Evolutionary conservation across 2,797 vertebrate genomes (phyloP).

Genomic region (Sarcoramphus papa): DNA sequence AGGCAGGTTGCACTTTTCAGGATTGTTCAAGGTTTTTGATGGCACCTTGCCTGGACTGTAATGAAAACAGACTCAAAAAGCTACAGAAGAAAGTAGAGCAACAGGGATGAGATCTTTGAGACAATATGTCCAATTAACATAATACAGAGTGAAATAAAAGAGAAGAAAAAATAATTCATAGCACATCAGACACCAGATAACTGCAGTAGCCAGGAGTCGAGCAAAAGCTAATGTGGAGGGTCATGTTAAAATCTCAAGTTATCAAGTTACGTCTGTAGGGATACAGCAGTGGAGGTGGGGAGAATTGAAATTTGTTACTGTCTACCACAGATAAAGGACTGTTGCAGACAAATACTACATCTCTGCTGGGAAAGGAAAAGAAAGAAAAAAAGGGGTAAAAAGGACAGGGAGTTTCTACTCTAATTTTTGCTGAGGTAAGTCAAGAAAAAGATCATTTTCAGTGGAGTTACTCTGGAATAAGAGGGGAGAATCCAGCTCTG

Average conservation of each 20-base stretch:
- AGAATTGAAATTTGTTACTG: background rate
- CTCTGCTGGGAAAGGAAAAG: background rate
- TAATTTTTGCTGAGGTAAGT: background rate
- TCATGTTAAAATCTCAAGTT: background rate
- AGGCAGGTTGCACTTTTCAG: background rate
- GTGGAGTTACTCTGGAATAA: background rate
- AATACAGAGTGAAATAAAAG: background rate
- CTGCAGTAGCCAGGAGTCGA: background rate
- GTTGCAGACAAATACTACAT: background rate
- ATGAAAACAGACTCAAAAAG: background rate
- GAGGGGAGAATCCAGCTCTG: conserved; percentile 26
- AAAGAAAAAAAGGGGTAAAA: background rate
- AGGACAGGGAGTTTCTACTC: background rate
- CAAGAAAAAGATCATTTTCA: conserved; percentile 28
- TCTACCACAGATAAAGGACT: background rate
- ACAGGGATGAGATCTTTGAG: background rate
- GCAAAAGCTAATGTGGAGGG: background rate
- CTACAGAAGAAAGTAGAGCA: background rate
- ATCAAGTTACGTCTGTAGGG: background rate
- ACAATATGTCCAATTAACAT: background rate
- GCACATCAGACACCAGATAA: background rate
- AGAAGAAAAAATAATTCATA: background rate
- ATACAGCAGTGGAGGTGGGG: background rate
- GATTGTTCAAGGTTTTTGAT: background rate
- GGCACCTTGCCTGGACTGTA: background rate